Base-by-base conservation (phyloP, 2,888 invertebrate species). In the Cerceris ruficornis region DNA sequence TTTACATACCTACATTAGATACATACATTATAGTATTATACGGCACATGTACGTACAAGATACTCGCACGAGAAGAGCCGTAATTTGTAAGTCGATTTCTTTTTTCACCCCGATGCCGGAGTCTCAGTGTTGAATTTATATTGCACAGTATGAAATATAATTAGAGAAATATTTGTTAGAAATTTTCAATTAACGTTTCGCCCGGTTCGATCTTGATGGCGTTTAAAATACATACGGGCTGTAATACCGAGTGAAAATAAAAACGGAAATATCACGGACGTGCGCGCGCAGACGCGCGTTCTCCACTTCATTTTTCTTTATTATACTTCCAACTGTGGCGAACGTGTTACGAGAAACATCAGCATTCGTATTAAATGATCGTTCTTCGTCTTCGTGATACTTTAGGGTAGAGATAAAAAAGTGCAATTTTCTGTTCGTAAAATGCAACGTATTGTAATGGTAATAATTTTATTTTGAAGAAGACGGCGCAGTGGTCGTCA, bases 341-440 rank as follows among this genome's bases (percentile, higher is more conserved):
- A 28, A 28, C 28, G 28, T 28, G 28, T 28, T 28, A 58, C 43
- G 62, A 46, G 41, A 43, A 11, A 72, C 72, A 87, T 86, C 86
- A 87, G 87, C 87, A 86, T 86, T 87, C 86, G 86, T 86, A 87
- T 87, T 86, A 86, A 86, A 86, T 86, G 86, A 85, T 82, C 82
- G 73, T 77, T 78, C 75, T 76, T 75, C 73, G 78, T 81, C 79
- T 81, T 85, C 82, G 75, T 83, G 77, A 81, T 76, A 69, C 77
- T 80, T 46, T 69, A 60, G 43, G 62, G 28, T 69, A 60, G 43
- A 67, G 28, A 17, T 65, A 39, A 59, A 55, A 28, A 28, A 28
- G 28, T 28, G 28, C 28, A 28, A 28, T 28, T 28, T 28, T 28
- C 28, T 28, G 28, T 4, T 4, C 28, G 28, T 28, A 28, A 28